Evolutionary conservation across 1,140 invertebrate species (phyloP).

Genomic region (Thaumetopoea pityocampa): DNA sequence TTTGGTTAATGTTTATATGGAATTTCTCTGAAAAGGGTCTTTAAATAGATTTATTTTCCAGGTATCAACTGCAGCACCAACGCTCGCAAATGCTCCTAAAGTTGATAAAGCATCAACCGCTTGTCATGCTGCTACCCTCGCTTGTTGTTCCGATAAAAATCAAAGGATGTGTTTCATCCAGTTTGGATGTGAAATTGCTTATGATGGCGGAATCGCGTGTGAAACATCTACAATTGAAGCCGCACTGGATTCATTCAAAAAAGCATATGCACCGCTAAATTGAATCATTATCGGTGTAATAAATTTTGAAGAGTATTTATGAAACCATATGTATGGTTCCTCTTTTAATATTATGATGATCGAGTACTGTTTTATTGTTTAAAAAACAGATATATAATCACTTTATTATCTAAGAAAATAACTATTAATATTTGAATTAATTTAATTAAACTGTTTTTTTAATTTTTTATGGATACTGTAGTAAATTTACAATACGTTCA

Average conservation of each 20-base stretch:
- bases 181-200: constrained; percentile 17
- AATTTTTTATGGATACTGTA: too few relatives aligned
- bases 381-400: too few relatives aligned
- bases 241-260: constrained; percentile 23
- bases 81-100: neutral
- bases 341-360: too few relatives aligned
- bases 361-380: too few relatives aligned
- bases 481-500: too few relatives aligned
- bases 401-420: too few relatives aligned
- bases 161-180: constrained; percentile 23
- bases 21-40: neutral
- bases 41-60: constrained; percentile 5
- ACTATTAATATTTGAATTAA: too few relatives aligned
- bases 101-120: neutral
- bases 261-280: constrained; percentile 20
- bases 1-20: too few relatives aligned
- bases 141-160: constrained; percentile 20
- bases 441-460: too few relatives aligned
- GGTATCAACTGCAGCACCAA: constrained; percentile 1
- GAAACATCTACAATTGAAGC: constrained; percentile 8
- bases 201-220: constrained; percentile 15
- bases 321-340: too few relatives aligned
- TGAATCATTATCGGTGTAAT: constrained; percentile 16
- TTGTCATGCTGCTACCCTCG: constrained; percentile 25
- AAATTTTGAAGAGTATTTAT: too few relatives aligned